phyloP scores from a whole-genome alignment of 2,113 vertebrate species.

The Machaerirhynchus nigripectus region DNA sequence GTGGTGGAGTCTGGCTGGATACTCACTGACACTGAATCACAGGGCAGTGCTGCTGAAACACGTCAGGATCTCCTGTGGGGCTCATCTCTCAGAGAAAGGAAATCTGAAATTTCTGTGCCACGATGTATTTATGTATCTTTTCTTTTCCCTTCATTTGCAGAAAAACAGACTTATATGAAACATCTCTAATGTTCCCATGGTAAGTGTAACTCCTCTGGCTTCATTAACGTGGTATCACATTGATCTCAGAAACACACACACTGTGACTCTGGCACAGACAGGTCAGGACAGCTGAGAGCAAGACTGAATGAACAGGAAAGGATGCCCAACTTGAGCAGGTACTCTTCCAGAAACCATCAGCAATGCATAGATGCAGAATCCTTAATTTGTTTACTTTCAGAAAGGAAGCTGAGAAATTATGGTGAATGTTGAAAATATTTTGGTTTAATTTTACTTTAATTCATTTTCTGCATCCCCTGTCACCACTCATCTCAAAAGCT shows the following conservation, averaged over 20 bases:
- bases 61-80: background rate
- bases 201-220: background rate
- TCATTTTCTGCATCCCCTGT: background rate
- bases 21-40: background rate
- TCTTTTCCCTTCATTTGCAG: background rate
- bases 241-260: background rate
- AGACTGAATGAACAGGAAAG: background rate
- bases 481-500: background rate
- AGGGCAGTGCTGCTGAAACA: background rate
- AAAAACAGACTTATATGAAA: background rate
- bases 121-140: background rate
- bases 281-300: background rate
- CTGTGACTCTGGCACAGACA: background rate
- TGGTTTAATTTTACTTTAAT: background rate
- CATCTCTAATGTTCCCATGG: background rate
- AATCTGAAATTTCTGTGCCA: background rate
- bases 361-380: background rate
- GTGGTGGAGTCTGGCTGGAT: background rate
- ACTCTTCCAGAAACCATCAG: background rate
- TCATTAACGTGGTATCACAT: rapidly evolving
- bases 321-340: background rate
- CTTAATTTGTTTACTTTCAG: background rate
- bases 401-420: background rate
- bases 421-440: background rate
- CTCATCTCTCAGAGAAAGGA: background rate